Conservation (phyloP, 2,888 invertebrate species). For the Drosophila neotestacea region DNA sequence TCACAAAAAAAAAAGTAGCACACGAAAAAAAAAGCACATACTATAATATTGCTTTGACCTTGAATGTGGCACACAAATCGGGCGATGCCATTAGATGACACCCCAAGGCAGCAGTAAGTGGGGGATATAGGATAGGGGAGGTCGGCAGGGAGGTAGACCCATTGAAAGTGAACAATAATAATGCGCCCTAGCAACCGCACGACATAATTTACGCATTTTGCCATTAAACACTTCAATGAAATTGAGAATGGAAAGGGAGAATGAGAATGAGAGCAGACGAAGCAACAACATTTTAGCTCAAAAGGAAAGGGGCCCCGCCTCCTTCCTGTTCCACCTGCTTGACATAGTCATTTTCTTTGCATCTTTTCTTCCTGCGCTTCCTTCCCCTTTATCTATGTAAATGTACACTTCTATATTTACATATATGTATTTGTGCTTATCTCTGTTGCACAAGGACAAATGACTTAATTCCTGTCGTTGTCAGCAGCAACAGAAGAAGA, state of each 20-base stretch:
- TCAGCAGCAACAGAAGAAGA: constrained; percentile 25
- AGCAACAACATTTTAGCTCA: neutral
- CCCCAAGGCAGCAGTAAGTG: constrained; percentile 12
- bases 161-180: constrained; percentile 54
- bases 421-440: constrained; percentile 51
- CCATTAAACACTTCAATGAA: constrained; percentile 78
- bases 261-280: constrained; percentile 6
- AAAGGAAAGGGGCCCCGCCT: neutral
- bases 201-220: constrained; percentile 83
- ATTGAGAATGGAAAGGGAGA: constrained; percentile 28
- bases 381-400: neutral
- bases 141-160: neutral
- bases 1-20: constrained; percentile 54
- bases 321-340: constrained; percentile 32
- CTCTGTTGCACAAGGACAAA: constrained; percentile 78
- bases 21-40: constrained; percentile 46
- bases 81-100: constrained; percentile 67
- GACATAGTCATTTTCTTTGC: constrained; percentile 4
- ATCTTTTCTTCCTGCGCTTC: neutral
- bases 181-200: constrained; percentile 59
- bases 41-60: constrained; percentile 70
- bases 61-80: constrained; percentile 54
- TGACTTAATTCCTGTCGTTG: constrained; percentile 79
- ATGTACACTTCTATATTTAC: neutral
- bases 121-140: neutral